These are phyloP conservation scores for Enteromius mattozi DNA, from an alignment of 2,797 vertebrate species.

Conservation along the genomic window DNA sequence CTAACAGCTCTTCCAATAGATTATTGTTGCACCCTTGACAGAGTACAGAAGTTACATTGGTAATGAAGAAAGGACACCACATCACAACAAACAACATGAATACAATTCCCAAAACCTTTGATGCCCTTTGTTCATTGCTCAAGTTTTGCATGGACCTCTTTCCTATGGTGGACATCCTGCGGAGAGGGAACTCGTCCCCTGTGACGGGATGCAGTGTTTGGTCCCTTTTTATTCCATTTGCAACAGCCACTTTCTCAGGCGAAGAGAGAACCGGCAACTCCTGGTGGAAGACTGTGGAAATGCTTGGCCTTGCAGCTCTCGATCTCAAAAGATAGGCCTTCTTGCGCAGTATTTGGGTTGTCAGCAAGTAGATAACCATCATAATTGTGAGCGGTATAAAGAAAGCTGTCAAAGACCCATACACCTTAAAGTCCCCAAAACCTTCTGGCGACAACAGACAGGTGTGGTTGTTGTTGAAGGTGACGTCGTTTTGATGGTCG, in stretches of 20 bases:
- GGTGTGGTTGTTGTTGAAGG: constrained; percentile 85
- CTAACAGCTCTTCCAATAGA: constrained; percentile 87
- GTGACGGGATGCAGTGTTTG: constrained; percentile 58
- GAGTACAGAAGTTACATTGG: constrained; percentile 91
- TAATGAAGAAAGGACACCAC: constrained; percentile 99
- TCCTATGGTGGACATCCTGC: constrained; percentile 86
- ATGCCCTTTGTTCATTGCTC: constrained; percentile 94
- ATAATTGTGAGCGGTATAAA: constrained; percentile 93
- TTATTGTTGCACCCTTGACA: constrained; percentile 84
- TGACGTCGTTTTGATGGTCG: constrained; percentile 73
- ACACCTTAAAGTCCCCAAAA: constrained; percentile 91
- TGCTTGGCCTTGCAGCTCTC: constrained; percentile 79
- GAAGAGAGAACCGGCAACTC: constrained; percentile 75
- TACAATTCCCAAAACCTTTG: constrained; percentile 96
- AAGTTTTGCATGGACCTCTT: constrained; percentile 95
- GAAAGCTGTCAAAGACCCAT: constrained; percentile 91
- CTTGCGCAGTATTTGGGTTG: constrained; percentile 89
- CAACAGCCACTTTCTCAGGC: constrained; percentile 81
- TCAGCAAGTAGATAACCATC: constrained; percentile 95
- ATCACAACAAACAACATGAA: constrained; percentile 96
- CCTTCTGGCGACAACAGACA: constrained; percentile 85
- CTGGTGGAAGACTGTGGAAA: constrained; percentile 88
- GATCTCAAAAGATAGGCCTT: constrained; percentile 90
- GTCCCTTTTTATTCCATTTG: constrained; percentile 75
- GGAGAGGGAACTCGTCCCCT: constrained; percentile 73